These are phyloP conservation scores for Anticlea derivata DNA, from an alignment of 2,888 invertebrate species.

Conservation along the genomic window DNA sequence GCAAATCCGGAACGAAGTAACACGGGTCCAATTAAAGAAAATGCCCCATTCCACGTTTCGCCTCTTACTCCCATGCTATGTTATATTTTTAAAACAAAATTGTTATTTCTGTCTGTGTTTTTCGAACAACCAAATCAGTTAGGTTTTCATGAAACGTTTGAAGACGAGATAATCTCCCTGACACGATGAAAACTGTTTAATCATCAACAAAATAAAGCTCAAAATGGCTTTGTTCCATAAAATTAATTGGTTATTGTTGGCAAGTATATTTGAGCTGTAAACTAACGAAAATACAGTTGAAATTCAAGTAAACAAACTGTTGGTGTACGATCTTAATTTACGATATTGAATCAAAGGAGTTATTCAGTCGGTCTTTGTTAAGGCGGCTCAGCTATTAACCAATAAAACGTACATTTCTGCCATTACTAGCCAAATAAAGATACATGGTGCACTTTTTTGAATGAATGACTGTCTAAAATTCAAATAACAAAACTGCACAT, in stretches of 20 bases:
- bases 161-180: too few relatives aligned
- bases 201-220: constrained; percentile 5
- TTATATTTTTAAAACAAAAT: constrained; percentile 6
- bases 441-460: background rate
- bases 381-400: constrained; percentile 32
- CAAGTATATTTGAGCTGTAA: constrained; percentile 6
- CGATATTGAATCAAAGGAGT: constrained; percentile 40
- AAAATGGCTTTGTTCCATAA: background rate
- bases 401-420: constrained; percentile 17
- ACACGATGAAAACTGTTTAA: background rate
- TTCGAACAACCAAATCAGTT: too few relatives aligned
- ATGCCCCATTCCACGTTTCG: constrained; percentile 14
- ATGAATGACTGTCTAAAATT: background rate
- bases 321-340: constrained; percentile 34
- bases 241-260: background rate
- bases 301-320: background rate
- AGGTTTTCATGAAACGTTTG: too few relatives aligned
- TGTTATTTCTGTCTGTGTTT: background rate
- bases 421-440: constrained; percentile 7
- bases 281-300: background rate
- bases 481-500: too few relatives aligned
- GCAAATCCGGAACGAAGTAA: constrained; percentile 16
- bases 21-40: constrained; percentile 20
- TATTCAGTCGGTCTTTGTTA: constrained; percentile 33
- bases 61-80: background rate